Conservation (phyloP, 2,888 invertebrate genomes). For the Thumatha senex region DNA sequence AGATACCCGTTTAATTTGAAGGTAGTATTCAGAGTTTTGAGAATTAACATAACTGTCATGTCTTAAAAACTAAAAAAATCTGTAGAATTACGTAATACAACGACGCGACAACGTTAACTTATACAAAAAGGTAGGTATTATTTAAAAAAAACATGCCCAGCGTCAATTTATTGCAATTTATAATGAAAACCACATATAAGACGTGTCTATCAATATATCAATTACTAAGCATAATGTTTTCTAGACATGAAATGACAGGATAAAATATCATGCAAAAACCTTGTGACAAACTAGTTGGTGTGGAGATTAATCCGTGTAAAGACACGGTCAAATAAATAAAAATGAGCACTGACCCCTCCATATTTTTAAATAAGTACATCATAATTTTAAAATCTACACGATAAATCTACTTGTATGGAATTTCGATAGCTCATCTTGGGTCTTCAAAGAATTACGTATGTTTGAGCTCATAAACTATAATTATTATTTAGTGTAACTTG, state of each 20-base stretch:
- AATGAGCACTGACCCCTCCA: neutral
- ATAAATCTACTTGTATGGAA: neutral
- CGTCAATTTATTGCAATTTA: slow-evolving; percentile 23
- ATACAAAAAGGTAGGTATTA: slow-evolving; percentile 7
- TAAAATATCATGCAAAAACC: neutral
- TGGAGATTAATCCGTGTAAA: neutral
- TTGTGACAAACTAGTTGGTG: neutral
- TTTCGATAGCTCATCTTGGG: no score
- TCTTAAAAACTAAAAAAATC: slow-evolving; percentile 7
- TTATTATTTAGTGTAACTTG: no score
- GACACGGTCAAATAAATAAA: neutral
- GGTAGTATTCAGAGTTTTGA: slow-evolving; percentile 3
- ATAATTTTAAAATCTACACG: no score
- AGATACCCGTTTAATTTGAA: neutral
- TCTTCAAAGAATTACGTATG: neutral
- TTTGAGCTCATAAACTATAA: no score
- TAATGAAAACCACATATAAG: slow-evolving; percentile 13
- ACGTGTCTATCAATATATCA: slow-evolving; percentile 9
- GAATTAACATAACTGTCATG: slow-evolving; percentile 6
- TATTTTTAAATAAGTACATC: neutral
- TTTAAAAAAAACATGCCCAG: slow-evolving; percentile 5
- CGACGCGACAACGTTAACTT: neutral
- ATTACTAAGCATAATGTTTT: slow-evolving; percentile 12
- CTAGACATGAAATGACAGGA: neutral
- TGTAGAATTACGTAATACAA: slow-evolving; percentile 5